Base-by-base conservation (phyloP, 2,113 vertebrate species). In the Rhinopomastus cyanomelas region DNA sequence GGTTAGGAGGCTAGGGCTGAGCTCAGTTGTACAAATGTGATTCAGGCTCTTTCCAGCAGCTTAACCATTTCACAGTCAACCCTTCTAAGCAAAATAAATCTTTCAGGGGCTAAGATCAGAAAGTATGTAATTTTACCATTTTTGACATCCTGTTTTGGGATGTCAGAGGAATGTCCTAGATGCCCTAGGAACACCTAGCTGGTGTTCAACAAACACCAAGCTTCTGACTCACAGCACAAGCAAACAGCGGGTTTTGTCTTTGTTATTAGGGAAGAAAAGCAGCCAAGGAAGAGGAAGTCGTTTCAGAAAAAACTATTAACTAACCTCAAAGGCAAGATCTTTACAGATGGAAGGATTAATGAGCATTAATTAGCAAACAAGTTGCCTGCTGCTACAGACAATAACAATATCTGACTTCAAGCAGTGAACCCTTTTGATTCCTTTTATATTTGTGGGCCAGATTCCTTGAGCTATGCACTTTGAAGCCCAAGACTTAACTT, bases 251-350 rank as follows among this genome's bases (percentile, higher is more conserved):
- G 42, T 14, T 66, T 60, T 2, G 4, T 64, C 46, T 71, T 88
- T 78, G 80, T 42, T 87, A 34, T 56, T 78, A 48, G 12, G 65
- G 71, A 89, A 75, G 83, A 86, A 81, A 82, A 89, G 13, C 32
- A 86, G 73, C 8, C 49, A 68, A 88, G 26, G 66, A 79, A 75
- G 14, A 85, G n/a, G 42, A 89, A 65, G 4, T 8, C 25, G 73
- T 61, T 77, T 21, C 29, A 5, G 64, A 59, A 88, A 87, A 44
- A 80, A 32, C 56, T 74, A 83, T 79, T 95, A 79, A 93, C 77
- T 91, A 68, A 92, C 85, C 51, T 86, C 90, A 92, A 93, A 92
- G 61, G 59, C 80, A 82, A 89, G 51, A 61, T 48, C 37, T 69
- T 81, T 56, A 72, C 72, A 92, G 60, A 89, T 19, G 1, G 5